Conservation (phyloP, 2,888 invertebrate species). For the Mimachlamys varia region DNA sequence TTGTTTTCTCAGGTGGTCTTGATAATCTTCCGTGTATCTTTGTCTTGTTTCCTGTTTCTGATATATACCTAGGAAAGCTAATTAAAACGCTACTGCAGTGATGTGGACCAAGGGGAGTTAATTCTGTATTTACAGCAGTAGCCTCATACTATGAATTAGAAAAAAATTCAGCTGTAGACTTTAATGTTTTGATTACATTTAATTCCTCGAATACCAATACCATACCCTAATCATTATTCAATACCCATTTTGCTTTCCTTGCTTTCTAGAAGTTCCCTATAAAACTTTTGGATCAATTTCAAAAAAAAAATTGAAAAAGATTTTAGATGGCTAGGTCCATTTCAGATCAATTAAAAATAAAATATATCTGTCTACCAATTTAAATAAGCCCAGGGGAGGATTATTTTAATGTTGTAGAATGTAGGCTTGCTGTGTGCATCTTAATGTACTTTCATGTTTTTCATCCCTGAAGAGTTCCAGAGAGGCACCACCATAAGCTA, state of each 20-base stretch:
- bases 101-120: background rate
- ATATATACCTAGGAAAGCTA: background rate
- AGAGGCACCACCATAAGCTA: background rate
- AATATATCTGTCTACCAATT: background rate
- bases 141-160: no score
- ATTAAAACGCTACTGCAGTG: background rate
- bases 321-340: constrained; percentile 1
- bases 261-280: background rate
- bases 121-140: background rate
- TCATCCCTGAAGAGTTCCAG: constrained; percentile 8
- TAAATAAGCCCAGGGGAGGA: background rate
- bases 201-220: no score
- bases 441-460: background rate
- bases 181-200: background rate
- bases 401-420: background rate
- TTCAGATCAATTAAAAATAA: background rate
- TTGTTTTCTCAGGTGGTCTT: constrained; percentile 29
- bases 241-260: background rate
- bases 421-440: background rate
- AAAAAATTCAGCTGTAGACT: background rate
- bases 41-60: background rate
- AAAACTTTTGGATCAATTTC: no score
- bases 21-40: background rate
- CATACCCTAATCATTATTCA: no score
- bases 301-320: background rate